Conservation (phyloP, 2,888 invertebrate species). For the Coelinius sp. region DNA sequence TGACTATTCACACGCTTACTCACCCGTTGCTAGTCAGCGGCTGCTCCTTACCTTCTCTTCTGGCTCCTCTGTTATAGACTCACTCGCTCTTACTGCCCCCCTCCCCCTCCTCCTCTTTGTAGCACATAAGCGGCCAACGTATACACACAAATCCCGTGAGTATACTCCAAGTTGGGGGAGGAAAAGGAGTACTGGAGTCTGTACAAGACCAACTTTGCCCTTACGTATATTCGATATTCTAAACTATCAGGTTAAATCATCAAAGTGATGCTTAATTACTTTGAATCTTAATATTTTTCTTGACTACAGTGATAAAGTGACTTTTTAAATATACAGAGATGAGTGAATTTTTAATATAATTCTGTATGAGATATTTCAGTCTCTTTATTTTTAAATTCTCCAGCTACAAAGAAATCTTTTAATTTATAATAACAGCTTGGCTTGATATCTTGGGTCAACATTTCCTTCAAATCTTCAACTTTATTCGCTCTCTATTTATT, state of each 20-base stretch:
- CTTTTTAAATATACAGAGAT: no score
- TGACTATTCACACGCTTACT: constrained; percentile 41
- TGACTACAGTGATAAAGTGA: no score
- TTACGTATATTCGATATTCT: constrained; percentile 21
- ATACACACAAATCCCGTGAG: constrained; percentile 3
- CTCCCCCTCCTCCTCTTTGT: not conserved
- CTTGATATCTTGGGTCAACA: not conserved
- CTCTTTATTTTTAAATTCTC: not conserved
- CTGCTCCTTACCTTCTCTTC: constrained; percentile 36
- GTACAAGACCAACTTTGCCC: constrained; percentile 17
- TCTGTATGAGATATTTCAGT: no score
- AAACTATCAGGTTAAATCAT: constrained; percentile 22
- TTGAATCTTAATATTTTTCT: no score
- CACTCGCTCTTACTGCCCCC: not conserved
- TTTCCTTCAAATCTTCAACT: constrained; percentile 1
- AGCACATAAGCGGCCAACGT: constrained; percentile 6
- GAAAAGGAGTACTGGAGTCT: not conserved
- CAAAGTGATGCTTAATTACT: constrained; percentile 10
- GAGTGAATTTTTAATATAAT: no score
- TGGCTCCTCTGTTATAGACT: not conserved
- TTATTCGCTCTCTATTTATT: constrained; percentile 14
- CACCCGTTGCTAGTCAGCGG: constrained; percentile 43
- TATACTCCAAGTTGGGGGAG: constrained; percentile 4
- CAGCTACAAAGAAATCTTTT: not conserved
- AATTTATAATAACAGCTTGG: not conserved